phyloP scores from a whole-genome alignment of 53 echinoderm and acorn worm species.

The Mesocentrotus franciscanus region DNA sequence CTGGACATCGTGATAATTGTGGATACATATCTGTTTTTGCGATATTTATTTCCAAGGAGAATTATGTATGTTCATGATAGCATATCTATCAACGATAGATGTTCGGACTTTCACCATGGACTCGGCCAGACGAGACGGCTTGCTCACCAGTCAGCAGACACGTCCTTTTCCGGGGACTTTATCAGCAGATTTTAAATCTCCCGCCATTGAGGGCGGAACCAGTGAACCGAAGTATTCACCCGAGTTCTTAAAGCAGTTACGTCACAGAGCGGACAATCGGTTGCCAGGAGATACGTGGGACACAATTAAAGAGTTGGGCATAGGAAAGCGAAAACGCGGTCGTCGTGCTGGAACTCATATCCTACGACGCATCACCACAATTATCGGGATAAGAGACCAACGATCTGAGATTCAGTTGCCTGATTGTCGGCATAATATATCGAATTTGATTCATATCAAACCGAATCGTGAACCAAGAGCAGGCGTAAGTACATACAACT shows the following conservation, averaged over 20 bases:
- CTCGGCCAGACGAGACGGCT: neutral
- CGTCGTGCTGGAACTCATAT: neutral
- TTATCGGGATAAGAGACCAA: neutral
- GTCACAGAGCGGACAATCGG: neutral
- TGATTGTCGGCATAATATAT: neutral
- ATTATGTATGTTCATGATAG: neutral
- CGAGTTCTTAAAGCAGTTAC: neutral
- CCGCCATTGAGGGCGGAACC: neutral
- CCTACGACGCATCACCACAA: neutral
- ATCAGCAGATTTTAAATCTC: neutral
- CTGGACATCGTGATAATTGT: neutral
- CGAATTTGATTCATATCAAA: neutral
- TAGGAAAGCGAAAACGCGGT: neutral
- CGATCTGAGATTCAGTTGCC: neutral
- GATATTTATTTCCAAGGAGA: neutral
- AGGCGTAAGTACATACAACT: neutral
- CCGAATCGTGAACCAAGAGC: neutral
- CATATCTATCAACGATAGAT: neutral
- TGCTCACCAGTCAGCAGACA: neutral
- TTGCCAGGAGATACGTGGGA: neutral
- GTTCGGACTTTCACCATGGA: neutral
- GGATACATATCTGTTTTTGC: neutral
- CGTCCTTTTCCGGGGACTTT: neutral
- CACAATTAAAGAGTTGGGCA: neutral
- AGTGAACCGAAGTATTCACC: neutral